These are phyloP conservation scores for Aptenodytes forsteri DNA, from an alignment of 2,113 vertebrate genomes.

Conservation along the genomic window DNA sequence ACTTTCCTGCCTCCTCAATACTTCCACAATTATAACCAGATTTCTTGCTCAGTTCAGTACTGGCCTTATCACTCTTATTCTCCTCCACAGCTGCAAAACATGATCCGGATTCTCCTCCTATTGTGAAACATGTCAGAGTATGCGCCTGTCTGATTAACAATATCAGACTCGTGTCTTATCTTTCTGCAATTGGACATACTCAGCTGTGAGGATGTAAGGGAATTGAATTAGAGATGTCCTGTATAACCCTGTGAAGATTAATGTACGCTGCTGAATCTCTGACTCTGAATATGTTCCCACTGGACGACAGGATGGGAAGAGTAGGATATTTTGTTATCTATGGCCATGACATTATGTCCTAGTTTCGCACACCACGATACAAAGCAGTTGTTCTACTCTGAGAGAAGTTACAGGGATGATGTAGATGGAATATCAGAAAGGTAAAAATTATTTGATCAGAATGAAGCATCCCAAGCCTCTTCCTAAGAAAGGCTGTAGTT, in stretches of 20 bases:
- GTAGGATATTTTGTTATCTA: constrained; percentile 12
- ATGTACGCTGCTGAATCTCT: constrained; percentile 7
- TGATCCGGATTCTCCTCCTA: background rate
- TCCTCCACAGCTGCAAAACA: background rate
- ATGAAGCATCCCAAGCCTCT: background rate
- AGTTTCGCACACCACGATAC: background rate
- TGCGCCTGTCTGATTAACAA: background rate
- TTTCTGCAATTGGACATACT: background rate
- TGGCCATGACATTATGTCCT: background rate
- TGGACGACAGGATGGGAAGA: background rate
- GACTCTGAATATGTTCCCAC: background rate
- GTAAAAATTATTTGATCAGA: background rate
- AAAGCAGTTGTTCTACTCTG: background rate
- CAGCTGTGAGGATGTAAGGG: background rate
- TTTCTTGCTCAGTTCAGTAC: background rate
- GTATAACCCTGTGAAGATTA: constrained; percentile 45
- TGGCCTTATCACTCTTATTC: background rate
- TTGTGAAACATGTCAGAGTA: background rate
- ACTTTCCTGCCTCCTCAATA: background rate
- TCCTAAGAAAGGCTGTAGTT: background rate
- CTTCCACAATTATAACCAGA: background rate
- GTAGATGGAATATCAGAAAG: background rate
- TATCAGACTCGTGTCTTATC: background rate
- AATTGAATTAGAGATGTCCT: constrained; percentile 26
- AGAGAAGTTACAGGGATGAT: constrained; percentile 20